Evolutionary conservation across 2,113 vertebrate species (phyloP).

Genomic region (Bos indicus): DNA sequence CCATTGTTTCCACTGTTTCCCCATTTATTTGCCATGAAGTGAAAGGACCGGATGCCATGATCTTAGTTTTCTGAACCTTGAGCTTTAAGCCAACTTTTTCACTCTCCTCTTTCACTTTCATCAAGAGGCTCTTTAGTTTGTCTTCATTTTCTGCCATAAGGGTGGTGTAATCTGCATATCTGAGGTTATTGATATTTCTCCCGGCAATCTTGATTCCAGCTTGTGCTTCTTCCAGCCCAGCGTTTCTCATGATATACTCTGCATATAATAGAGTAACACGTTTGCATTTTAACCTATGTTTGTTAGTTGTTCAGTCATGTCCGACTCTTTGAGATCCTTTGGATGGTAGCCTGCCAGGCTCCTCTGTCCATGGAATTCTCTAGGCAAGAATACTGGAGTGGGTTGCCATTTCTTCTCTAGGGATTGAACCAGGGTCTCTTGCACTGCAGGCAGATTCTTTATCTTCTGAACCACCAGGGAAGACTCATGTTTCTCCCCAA

Average conservation of each 20-base stretch:
- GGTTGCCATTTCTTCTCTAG: neutral
- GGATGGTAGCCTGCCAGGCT: neutral
- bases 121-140: neutral
- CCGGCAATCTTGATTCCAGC: neutral
- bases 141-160: neutral
- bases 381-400: neutral
- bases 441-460: neutral
- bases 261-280: neutral
- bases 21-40: neutral
- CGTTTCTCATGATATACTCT: neutral
- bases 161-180: neutral
- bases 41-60: neutral
- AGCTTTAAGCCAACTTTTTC: neutral
- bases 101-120: too few species aligned
- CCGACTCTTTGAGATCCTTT: neutral
- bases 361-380: neutral
- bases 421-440: neutral
- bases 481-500: neutral
- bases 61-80: neutral
- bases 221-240: neutral
- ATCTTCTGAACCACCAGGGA: neutral
- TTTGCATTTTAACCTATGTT: neutral
- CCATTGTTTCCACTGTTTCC: neutral
- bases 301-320: neutral
- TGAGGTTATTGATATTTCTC: neutral